phyloP scores from a whole-genome alignment of 35 echinoderm and acorn worm species.

The Acanthaster planci region DNA sequence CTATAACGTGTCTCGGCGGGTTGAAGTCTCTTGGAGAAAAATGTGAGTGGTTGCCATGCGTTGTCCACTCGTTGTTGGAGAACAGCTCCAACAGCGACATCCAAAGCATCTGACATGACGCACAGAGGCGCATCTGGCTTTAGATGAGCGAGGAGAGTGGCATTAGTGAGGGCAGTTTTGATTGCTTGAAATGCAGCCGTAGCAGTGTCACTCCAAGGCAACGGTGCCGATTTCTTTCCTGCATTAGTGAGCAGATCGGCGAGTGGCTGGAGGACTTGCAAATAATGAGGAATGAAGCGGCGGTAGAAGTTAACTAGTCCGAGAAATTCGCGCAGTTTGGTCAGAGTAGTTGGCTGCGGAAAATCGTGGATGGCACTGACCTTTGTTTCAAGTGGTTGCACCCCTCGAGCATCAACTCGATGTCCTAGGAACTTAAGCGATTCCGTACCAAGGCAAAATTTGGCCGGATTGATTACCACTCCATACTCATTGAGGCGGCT shows the following conservation, averaged over 20 bases:
- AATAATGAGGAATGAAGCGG: conserved; percentile 55
- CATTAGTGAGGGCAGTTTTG: too few relatives aligned
- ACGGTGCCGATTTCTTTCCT: too few relatives aligned
- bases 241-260: conserved; percentile 53
- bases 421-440: conserved; percentile 53
- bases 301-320: conserved; percentile 75
- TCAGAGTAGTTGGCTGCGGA: conserved; percentile 27
- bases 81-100: conserved; percentile 53
- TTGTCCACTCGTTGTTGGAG: conserved; percentile 44
- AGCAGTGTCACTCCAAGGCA: too few relatives aligned
- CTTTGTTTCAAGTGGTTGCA: too few relatives aligned
- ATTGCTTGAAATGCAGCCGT: too few relatives aligned
- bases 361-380: conserved; percentile 49
- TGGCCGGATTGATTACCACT: conserved; percentile 49
- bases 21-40: too few relatives aligned
- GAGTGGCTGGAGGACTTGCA: conserved; percentile 26
- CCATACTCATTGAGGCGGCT: conserved; percentile 44
- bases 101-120: conserved; percentile 50
- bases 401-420: conserved; percentile 33
- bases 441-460: conserved; percentile 41
- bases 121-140: too few relatives aligned
- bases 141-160: too few relatives aligned
- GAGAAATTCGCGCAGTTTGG: conserved; percentile 34
- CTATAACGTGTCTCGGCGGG: too few relatives aligned
- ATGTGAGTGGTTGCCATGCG: too few relatives aligned